phyloP scores from a whole-genome alignment of 1,140 invertebrate genomes.

The Cydia amplana region DNA sequence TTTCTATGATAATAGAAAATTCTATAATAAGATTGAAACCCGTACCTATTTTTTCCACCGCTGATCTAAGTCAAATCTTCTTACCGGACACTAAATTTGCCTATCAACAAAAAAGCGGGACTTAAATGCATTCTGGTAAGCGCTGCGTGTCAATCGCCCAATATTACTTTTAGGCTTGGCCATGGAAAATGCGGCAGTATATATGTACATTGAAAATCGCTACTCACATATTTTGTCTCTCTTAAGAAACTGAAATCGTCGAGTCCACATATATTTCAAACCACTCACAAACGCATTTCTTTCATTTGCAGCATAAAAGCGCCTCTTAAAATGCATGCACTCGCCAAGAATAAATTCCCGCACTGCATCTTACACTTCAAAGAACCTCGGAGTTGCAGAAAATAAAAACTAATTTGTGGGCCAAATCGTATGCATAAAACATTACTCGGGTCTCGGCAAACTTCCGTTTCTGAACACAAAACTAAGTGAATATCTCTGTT shows the following conservation, averaged over 20 bases:
- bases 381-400: neutral
- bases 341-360: slow-evolving; percentile 23
- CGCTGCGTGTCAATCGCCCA: too few species aligned
- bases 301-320: slow-evolving; percentile 30
- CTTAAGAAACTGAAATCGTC: neutral
- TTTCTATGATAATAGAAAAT: too few species aligned
- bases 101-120: too few species aligned
- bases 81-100: too few species aligned
- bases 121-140: too few species aligned
- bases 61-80: too few species aligned
- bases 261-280: slow-evolving; percentile 1
- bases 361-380: slow-evolving; percentile 28
- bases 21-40: too few species aligned
- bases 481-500: slow-evolving; percentile 53
- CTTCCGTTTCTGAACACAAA: slow-evolving; percentile 33
- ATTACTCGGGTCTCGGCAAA: slow-evolving; percentile 32
- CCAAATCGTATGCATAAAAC: slow-evolving; percentile 41
- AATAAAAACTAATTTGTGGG: slow-evolving; percentile 39
- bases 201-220: neutral
- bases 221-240: neutral
- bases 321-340: slow-evolving; percentile 24
- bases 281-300: slow-evolving; percentile 15
- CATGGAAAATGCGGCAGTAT: too few species aligned
- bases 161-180: too few species aligned
- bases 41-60: too few species aligned